Conservation (phyloP, 2,888 invertebrate species). For the Heliconius ismenius region DNA sequence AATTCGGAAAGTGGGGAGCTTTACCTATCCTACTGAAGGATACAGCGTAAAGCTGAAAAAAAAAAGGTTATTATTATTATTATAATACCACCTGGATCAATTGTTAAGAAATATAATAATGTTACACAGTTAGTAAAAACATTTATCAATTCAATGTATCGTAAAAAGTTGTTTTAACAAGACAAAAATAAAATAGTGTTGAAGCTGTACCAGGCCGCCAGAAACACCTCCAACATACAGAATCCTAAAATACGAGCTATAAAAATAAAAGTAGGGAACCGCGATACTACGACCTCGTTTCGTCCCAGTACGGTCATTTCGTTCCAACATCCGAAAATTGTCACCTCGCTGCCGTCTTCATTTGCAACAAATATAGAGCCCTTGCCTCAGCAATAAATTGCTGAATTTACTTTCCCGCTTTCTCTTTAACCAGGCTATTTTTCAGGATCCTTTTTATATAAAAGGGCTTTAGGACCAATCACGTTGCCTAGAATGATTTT, state of each 20-base stretch:
- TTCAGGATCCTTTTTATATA: conserved; percentile 73
- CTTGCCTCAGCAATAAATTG: conserved; percentile 73
- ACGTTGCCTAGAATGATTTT: conserved; percentile 54
- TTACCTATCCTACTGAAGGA: background rate
- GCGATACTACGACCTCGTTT: conserved; percentile 50
- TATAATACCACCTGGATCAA: too few species aligned
- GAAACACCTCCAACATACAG: conserved; percentile 42
- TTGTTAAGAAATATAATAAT: too few species aligned
- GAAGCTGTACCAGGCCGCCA: conserved; percentile 30
- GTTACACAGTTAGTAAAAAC: conserved; percentile 10
- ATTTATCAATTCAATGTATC: conserved; percentile 28
- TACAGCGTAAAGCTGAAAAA: background rate
- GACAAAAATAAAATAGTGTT: conserved; percentile 36
- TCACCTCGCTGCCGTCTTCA: conserved; percentile 77
- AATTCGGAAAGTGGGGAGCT: background rate
- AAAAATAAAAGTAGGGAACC: conserved; percentile 61
- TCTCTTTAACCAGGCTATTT: conserved; percentile 73
- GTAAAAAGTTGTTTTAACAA: conserved; percentile 26
- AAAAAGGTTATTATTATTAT: too few species aligned
- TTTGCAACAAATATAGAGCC: conserved; percentile 79
- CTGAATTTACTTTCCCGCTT: conserved; percentile 72
- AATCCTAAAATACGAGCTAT: conserved; percentile 51
- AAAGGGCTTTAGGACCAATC: conserved; percentile 69
- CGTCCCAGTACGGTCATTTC: conserved; percentile 71
- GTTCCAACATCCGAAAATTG: conserved; percentile 72